Evolutionary conservation across 2,888 invertebrate genomes (phyloP).

Genomic region (Drosophila parthenogenetica): DNA sequence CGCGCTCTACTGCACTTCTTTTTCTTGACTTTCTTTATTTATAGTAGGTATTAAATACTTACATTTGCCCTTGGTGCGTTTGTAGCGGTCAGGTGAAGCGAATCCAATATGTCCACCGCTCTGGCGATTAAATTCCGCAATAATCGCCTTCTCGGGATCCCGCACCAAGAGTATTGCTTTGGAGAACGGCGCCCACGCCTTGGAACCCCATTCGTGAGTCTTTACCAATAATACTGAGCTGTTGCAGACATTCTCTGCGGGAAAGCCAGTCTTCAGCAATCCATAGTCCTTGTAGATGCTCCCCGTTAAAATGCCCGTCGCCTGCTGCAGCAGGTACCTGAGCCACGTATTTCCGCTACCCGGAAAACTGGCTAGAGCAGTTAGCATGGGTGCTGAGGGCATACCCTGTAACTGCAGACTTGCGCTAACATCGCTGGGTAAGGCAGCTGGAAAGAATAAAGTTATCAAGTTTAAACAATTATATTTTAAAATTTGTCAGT

Average conservation of each 20-base stretch:
- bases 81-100: constrained; percentile 89
- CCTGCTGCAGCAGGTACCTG: constrained; percentile 91
- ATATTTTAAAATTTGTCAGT: not conserved
- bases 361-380: constrained; percentile 91
- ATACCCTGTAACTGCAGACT: constrained; percentile 38
- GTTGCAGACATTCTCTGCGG: constrained; percentile 91
- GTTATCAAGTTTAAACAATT: no score
- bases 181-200: constrained; percentile 87
- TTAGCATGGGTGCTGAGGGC: constrained; percentile 68
- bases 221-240: constrained; percentile 92
- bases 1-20: no score
- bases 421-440: constrained; percentile 65
- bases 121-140: constrained; percentile 92
- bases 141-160: constrained; percentile 89
- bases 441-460: constrained; percentile 50
- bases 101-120: constrained; percentile 93
- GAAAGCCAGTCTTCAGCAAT: constrained; percentile 91
- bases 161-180: constrained; percentile 90
- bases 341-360: constrained; percentile 95
- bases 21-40: no score
- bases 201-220: constrained; percentile 90
- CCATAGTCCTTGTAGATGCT: constrained; percentile 94
- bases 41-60: constrained; percentile 66
- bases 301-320: constrained; percentile 91
- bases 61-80: constrained; percentile 88